Percentiles rank a stretch among this genome's conserved stretches.
These are phyloP conservation scores for Setipinna tenuifilis DNA, from an alignment of 2,797 vertebrate species.

Conservation along the genomic window DNA sequence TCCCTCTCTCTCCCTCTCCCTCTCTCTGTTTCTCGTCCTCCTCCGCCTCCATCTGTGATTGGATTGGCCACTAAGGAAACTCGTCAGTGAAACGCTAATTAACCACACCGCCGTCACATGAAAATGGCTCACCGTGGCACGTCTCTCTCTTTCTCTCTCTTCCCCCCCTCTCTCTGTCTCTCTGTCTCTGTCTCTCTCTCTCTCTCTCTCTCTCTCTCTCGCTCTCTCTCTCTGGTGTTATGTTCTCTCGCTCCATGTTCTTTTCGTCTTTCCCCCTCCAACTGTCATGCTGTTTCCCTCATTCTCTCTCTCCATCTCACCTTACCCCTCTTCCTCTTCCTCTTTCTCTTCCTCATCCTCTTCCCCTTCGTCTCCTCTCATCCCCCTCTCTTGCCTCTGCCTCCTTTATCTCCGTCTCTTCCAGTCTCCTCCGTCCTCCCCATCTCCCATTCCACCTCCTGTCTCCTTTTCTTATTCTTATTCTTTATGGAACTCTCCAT, in stretches of 20 bases:
- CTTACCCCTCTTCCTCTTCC: neutral
- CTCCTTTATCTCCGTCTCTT: neutral
- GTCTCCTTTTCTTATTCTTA: too few relatives aligned
- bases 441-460: neutral
- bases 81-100: neutral
- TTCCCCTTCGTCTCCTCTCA: neutral
- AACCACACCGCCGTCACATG: neutral
- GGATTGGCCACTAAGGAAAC: neutral
- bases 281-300: neutral
- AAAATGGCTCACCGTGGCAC: neutral
- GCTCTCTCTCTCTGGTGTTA: too few relatives aligned
- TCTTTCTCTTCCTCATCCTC: neutral
- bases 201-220: too few relatives aligned
- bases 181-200: too few relatives aligned
- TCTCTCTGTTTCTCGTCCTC: constrained; percentile 6
- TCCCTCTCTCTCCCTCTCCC: neutral
- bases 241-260: neutral
- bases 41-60: neutral
- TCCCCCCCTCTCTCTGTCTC: too few relatives aligned
- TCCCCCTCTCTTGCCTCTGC: neutral
- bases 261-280: neutral
- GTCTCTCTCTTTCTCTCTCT: too few relatives aligned
- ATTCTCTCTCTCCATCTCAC: neutral
- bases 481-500: too few relatives aligned
- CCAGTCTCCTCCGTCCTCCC: neutral